Evolutionary conservation across 2,797 vertebrate species (phyloP), one percentile per base, ranked within the genome.

Genomic region (Micromesistius poutassou): DNA sequence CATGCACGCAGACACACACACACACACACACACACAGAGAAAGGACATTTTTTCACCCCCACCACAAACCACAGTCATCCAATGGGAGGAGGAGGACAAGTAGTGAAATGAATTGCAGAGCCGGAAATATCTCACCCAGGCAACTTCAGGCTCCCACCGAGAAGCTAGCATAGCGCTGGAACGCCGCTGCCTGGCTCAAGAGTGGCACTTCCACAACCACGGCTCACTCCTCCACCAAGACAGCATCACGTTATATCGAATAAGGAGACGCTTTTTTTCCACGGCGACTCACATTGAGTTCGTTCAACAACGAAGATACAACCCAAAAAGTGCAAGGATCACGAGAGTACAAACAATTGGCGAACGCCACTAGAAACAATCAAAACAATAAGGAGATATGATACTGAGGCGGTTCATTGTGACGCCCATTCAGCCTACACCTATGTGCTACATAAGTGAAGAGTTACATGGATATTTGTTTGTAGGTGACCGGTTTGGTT

Each of bases 1-100:
- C 72, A n/a, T 38, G 30, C 76, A 46, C 68, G 28, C 33, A 36
- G n/a, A 30, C 78, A 80, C 80, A 81, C 78, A 78, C 25, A 75
- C 72, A 46, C 68, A 16, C 33, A 36, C n/a, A 30, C 78, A 80
- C 80, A 81, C 78, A 78, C 25, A 75, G 71, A 85, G 22, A 5
- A 50, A 82, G 82, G 82, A 90, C 85, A 89, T 85, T 90, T 16
- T 90, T 89, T 84, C 88, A 89, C 90, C 89, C 84, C 89, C 90
- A 91, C 89, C 92, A 89, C 91, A 92, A 87, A 84, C 92, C 90
- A 90, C 89, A 92, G 79, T 81, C 88, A 90, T 92, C 89, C 89
- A 93, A 87, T 89, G 90, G 91, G 78, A 89, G 90, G 92, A 89
- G 90, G 92, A 88, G 50, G 76, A 87, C 75, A 85, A 74, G 87